A percentile compares a stretch with the other conserved stretches of the same genome.
These are phyloP conservation scores for Ciona savignyi DNA, from an alignment of 23 tunicate genomes.

Conservation along the genomic window DNA sequence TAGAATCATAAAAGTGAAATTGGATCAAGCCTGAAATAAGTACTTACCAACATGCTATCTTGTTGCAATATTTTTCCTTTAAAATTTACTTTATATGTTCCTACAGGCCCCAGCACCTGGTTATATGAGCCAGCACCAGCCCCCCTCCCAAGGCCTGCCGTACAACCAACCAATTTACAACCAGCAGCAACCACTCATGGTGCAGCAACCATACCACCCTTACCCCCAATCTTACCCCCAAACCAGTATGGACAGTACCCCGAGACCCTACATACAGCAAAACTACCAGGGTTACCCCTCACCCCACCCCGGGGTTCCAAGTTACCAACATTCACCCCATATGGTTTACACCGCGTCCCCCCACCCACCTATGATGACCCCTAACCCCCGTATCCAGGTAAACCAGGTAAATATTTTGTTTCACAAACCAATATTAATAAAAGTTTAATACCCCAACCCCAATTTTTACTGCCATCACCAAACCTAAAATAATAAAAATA, in stretches of 20 bases:
- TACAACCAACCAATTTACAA: conserved; percentile 11
- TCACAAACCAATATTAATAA: too few relatives aligned
- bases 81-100: too few relatives aligned
- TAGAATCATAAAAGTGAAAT: too few relatives aligned
- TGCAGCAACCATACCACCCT: conserved; percentile 12
- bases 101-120: neutral
- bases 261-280: conserved; percentile 37
- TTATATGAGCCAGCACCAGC: conserved; percentile 3
- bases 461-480: neutral
- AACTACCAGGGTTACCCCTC: conserved; percentile 17
- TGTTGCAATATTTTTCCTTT: too few relatives aligned
- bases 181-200: conserved; percentile 16
- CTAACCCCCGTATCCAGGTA: conserved; percentile 34
- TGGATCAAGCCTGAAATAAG: too few relatives aligned
- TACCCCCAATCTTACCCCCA: conserved; percentile 10
- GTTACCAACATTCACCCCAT: conserved; percentile 34
- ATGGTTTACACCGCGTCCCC: conserved; percentile 37
- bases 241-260: neutral
- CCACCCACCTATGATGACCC: conserved; percentile 32
- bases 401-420: too few relatives aligned
- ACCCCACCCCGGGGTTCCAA: conserved; percentile 29
- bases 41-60: too few relatives aligned
- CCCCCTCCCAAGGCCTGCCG: conserved; percentile 30
- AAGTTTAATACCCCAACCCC: too few relatives aligned
- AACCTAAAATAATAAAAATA: neutral